Evolutionary conservation across 2,113 vertebrate species (phyloP).

Genomic region (rabbit (Oryctolagus cuniculus)): mOryCun1.1 NC_091432.1:127452501-127453000

Average conservation of each 20-base stretch:
- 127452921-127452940: neutral
- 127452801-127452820: neutral
- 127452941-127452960: neutral
- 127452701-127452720: rapidly evolving
- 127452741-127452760: neutral
- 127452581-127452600: neutral
- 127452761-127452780: rapidly evolving
- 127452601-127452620: neutral
- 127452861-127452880: neutral
- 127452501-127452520: neutral
- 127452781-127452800: rapidly evolving
- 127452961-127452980: neutral
- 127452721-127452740: neutral
- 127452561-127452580: neutral
- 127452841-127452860: neutral
- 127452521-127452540: neutral
- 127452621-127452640: neutral
- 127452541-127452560: conserved; percentile 7
- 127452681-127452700: rapidly evolving
- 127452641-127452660: too few species aligned
- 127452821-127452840: neutral
- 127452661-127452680: neutral
- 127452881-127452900: neutral
- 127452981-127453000: neutral
- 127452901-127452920: neutral